Evolutionary conservation across 2,888 invertebrate species (phyloP), one percentile per base, ranked within the genome.

Genomic region (Drosophila macrothrix): DNA sequence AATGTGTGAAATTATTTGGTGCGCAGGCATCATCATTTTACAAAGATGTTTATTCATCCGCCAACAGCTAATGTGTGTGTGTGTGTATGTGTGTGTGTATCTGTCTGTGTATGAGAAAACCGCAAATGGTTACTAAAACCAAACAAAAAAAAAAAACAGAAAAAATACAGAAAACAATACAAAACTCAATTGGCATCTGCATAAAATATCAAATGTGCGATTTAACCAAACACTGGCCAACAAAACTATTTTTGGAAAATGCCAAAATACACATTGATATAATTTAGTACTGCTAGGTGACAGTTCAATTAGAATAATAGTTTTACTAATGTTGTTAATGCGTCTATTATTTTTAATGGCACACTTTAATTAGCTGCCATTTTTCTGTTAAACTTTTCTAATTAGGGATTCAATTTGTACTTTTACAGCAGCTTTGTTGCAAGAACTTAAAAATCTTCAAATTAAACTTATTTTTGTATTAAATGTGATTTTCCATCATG

Each of bases 11-110:
- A 80, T 82, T 80, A 90, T 79, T 78, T 80, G 79, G 84, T 79
- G 78, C 64, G 78, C 73, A 87, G 76, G 82, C 84, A 88, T 88
- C 78, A 90, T 90, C 83, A 84, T 80, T 88, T 88, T 90, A 88
- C 88, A 88, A 88, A 88, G 88, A 90, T 90, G 76, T 88, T 90
- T 90, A 88, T 90, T 88, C 88, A 88, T 88, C 25, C 41, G 33
- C 29, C 60, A 52, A 35, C 54, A 66, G 37, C 46, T 49, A 46
- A 25, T 25, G 16, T 46, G 2, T 46, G 16, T 25, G 35, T 33
- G 4, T 59, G 1, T 41, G 33, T 35, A 12, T 39, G 25, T 12
- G 49, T 37, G 3, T 50, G 29, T 37, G 31, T 28, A 39, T 37
- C 12, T 52, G 9, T 35, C 35, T 64, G 46, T 67, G 29, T 75